Base-by-base conservation (phyloP, 2,113 vertebrate genomes). In the Narcine bancroftii region DNA sequence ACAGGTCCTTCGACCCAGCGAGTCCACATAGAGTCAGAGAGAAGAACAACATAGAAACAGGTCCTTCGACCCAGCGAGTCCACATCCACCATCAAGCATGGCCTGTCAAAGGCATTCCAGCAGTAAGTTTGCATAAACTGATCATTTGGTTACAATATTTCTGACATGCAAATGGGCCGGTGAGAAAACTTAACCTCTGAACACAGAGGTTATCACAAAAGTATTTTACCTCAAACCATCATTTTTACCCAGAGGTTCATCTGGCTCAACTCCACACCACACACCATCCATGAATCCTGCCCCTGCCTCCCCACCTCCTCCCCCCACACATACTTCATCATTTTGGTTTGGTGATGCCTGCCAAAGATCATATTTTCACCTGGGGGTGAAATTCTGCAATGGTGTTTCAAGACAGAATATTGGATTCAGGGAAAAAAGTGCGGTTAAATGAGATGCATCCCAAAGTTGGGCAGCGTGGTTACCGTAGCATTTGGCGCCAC, bases 281-380 rank as follows among this genome's bases (percentile, higher is more conserved):
- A 99, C 98, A 0, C 99, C 99, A 94, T 99, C 99, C 93, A 98
- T 98, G 92, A 99, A 99, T 94, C 99, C 99, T 0, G 99, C 99
- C 96, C 99, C 99, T 53, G n/a, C n/a, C n/a, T n/a, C n/a, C n/a
- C n/a, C n/a, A n/a, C n/a, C n/a, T n/a, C n/a, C n/a, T n/a, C n/a
- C n/a, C n/a, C n/a, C n/a, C 99, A 98, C 93, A 99, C 98, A 1
- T 99, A 99, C 92, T 98, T 97, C 33, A 99, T 98, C 11, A 98
- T 98, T 0, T 98, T 98, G 0, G 98, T 95, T 99, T 99, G 0
- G 99, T 99, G 17, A 98, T 98, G 0, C 99, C 99, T 0, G 99
- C 98, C 99, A n/a, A n/a, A n/a, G n/a, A n/a, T n/a, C n/a, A n/a
- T n/a, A 13, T 76, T 76, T 76, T 42, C 39, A 79, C 26, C 77